A percentile compares a stretch with the other conserved stretches of the same genome.
phyloP scores from a whole-genome alignment of 1,140 invertebrate genomes.

The Eupeodes corollae region DNA sequence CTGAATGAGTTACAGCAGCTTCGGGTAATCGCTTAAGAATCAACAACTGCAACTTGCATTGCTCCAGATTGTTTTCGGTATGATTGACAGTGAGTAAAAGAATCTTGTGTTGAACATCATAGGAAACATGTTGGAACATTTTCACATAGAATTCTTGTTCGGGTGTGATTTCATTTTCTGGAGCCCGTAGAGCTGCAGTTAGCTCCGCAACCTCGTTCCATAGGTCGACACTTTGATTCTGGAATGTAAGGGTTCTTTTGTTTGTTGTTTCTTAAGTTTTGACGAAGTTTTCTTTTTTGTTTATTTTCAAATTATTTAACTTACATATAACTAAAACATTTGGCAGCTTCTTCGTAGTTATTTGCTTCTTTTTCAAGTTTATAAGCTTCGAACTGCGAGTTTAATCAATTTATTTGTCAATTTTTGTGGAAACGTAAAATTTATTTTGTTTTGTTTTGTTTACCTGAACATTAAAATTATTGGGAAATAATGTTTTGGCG shows the following conservation, averaged over 20 bases:
- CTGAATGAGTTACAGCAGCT: constrained; percentile 62
- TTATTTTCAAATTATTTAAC: constrained; percentile 5
- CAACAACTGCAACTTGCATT: constrained; percentile 66
- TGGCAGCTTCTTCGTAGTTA: constrained; percentile 69
- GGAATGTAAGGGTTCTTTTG: constrained; percentile 39
- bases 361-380: constrained; percentile 64
- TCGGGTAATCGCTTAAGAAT: constrained; percentile 71
- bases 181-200: constrained; percentile 55
- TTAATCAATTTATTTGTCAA: constrained; percentile 6
- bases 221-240: constrained; percentile 45
- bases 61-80: constrained; percentile 76
- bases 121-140: constrained; percentile 56
- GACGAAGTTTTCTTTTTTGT: constrained; percentile 1
- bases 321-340: constrained; percentile 59
- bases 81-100: constrained; percentile 72
- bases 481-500: constrained; percentile 74
- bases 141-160: constrained; percentile 44
- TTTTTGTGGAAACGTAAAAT: neutral
- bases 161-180: constrained; percentile 36
- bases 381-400: constrained; percentile 64
- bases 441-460: neutral
- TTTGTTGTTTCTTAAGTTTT: no score
- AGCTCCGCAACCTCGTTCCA: constrained; percentile 72
- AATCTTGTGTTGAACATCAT: constrained; percentile 63
- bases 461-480: constrained; percentile 74